Conservation (phyloP, 2,888 invertebrate genomes). For the Tubiluchus corallicola region DNA sequence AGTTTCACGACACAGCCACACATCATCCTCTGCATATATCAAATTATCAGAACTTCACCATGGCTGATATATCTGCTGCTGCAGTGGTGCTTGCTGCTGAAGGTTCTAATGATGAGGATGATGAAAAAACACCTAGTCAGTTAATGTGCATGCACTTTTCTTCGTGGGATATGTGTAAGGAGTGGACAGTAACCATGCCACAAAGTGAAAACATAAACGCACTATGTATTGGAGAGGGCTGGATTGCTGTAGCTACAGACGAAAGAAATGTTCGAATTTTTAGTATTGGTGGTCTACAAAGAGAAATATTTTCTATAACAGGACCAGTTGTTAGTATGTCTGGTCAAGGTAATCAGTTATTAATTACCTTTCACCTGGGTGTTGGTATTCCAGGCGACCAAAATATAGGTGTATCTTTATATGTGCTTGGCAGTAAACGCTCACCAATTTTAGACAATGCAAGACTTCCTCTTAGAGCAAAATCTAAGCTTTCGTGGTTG, state of each 20-base stretch:
- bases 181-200: slow-evolving; percentile 62
- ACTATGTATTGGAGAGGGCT: slow-evolving; percentile 36
- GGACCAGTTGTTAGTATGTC: slow-evolving; percentile 51
- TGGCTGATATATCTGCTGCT: slow-evolving; percentile 64
- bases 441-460: slow-evolving; percentile 16
- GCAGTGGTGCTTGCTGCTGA: slow-evolving; percentile 55
- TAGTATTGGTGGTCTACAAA: slow-evolving; percentile 67
- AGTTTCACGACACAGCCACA: slow-evolving; percentile 75
- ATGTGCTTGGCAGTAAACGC: slow-evolving; percentile 18
- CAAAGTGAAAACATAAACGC: slow-evolving; percentile 57
- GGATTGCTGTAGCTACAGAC: slow-evolving; percentile 60
- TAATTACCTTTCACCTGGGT: slow-evolving; percentile 45
- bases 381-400: slow-evolving; percentile 30
- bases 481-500: slow-evolving; percentile 27
- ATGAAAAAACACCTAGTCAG: slow-evolving; percentile 36
- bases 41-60: slow-evolving; percentile 58
- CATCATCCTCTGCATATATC: slow-evolving; percentile 76
- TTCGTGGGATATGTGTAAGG: slow-evolving; percentile 47
- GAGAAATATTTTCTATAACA: slow-evolving; percentile 49
- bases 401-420: slow-evolving; percentile 22
- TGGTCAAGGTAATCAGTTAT: slow-evolving; percentile 40
- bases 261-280: slow-evolving; percentile 58
- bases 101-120: slow-evolving; percentile 18
- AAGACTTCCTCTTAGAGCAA: slow-evolving; percentile 25
- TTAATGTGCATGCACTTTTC: slow-evolving; percentile 51